These are phyloP conservation scores for Erannis defoliaria DNA, from an alignment of 2,888 invertebrate species.

Conservation along the genomic window DNA sequence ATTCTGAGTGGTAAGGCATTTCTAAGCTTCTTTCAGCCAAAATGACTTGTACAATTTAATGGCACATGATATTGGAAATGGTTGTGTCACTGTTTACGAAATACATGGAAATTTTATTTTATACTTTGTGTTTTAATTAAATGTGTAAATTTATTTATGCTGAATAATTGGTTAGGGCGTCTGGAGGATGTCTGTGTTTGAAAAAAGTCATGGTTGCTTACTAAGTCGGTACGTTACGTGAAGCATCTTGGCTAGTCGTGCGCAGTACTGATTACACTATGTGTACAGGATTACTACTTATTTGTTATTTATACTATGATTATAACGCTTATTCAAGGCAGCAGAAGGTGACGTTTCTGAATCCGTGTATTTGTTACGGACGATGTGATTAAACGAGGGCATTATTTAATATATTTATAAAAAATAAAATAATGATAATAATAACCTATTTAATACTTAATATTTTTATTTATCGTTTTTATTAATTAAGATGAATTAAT, in stretches of 20 bases:
- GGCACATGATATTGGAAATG: conserved; percentile 49
- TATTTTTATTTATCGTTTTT: no score
- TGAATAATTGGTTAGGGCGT: neutral
- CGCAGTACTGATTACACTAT: neutral
- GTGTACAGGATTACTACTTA: no score
- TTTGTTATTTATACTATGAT: no score
- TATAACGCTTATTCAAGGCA: no score
- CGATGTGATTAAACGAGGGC: no score
- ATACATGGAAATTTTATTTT: conserved; percentile 56
- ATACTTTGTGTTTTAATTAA: conserved; percentile 24
- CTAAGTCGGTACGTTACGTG: neutral
- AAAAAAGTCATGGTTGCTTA: neutral
- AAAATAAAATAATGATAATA: no score
- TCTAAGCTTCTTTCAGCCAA: conserved; percentile 9
- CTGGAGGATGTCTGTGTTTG: neutral
- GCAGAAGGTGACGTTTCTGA: neutral
- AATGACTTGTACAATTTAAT: conserved; percentile 28
- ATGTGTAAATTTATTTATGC: neutral
- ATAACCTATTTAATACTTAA: no score
- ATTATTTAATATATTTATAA: no score
- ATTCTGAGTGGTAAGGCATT: conserved; percentile 15
- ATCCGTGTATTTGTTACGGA: no score
- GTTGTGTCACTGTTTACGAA: conserved; percentile 59
- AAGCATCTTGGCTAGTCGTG: neutral
- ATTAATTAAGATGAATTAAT: no score